A percentile compares a stretch with the other conserved stretches of the same genome.
Evolutionary conservation across 2,888 invertebrate species (phyloP).

Genomic region (Euplagia quadripunctaria): DNA sequence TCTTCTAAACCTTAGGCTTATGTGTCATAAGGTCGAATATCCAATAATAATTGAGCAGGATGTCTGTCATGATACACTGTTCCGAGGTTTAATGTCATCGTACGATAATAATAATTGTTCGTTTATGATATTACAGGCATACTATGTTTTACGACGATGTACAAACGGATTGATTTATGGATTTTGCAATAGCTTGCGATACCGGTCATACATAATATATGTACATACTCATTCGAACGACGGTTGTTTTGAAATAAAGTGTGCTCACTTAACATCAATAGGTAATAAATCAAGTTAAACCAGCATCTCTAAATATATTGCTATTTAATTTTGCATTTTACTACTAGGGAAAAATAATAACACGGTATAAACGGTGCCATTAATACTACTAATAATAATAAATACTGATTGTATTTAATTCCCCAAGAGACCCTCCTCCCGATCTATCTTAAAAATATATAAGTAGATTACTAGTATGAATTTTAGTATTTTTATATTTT

Average conservation of each 20-base stretch:
- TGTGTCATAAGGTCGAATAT: constrained; percentile 23
- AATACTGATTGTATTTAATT: too few relatives aligned
- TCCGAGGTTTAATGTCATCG: constrained; percentile 58
- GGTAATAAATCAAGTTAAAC: not conserved
- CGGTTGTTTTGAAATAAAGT: constrained; percentile 1
- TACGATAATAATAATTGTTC: constrained; percentile 54
- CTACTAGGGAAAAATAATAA: not conserved
- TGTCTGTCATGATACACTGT: constrained; percentile 36
- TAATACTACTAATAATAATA: too few relatives aligned
- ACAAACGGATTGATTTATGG: constrained; percentile 31
- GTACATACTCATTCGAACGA: not conserved
- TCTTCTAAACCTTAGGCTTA: not conserved
- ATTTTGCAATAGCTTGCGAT: constrained; percentile 5
- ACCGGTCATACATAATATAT: not conserved
- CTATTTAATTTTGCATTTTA: not conserved
- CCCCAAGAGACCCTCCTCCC: too few relatives aligned
- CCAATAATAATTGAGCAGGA: constrained; percentile 38
- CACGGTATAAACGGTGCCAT: too few relatives aligned
- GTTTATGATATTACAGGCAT: constrained; percentile 47
- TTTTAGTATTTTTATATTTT: too few relatives aligned
- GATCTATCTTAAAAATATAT: too few relatives aligned
- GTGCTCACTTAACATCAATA: not conserved
- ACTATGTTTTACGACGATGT: constrained; percentile 38
- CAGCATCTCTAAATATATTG: not conserved
- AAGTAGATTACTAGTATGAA: too few relatives aligned